A percentile compares a stretch with the other conserved stretches of the same genome.
These are phyloP conservation scores for Chelon auratus DNA, from an alignment of 2,797 vertebrate species.

Conservation along the genomic window DNA sequence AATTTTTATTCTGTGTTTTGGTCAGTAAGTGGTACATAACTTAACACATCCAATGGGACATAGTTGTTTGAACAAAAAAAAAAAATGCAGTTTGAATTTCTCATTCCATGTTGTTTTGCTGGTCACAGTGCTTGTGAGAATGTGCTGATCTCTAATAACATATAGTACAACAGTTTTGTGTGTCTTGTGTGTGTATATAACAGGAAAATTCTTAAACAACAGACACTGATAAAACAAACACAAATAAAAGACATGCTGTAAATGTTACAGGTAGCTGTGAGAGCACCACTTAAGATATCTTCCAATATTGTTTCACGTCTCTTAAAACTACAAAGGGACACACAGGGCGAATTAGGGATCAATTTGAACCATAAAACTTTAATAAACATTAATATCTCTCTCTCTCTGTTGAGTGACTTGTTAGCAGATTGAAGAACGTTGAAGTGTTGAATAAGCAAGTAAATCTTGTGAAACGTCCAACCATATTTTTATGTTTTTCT, in stretches of 20 bases:
- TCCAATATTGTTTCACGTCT: slow-evolving; percentile 62
- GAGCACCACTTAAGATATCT: slow-evolving; percentile 76
- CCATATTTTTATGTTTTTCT: slow-evolving; percentile 19
- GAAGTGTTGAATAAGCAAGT: slow-evolving; percentile 40
- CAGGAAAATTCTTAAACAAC: slow-evolving; percentile 71
- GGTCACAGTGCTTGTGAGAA: slow-evolving; percentile 69
- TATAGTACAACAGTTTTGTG: slow-evolving; percentile 63
- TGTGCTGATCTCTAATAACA: slow-evolving; percentile 62
- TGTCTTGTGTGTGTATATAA: slow-evolving; percentile 68
- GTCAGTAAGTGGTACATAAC: slow-evolving; percentile 76
- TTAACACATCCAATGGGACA: slow-evolving; percentile 74
- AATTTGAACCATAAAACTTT: slow-evolving; percentile 43
- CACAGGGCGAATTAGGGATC: slow-evolving; percentile 37
- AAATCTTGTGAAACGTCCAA: slow-evolving; percentile 49
- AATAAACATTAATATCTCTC: slow-evolving; percentile 13
- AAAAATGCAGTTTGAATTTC: slow-evolving; percentile 64
- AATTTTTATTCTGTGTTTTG: slow-evolving; percentile 82
- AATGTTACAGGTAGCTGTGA: slow-evolving; percentile 78
- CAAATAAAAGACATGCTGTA: slow-evolving; percentile 71
- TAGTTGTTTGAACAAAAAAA: slow-evolving; percentile 60
- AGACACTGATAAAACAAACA: slow-evolving; percentile 75
- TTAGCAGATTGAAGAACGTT: slow-evolving; percentile 34
- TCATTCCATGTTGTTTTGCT: slow-evolving; percentile 56
- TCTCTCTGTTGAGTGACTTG: slow-evolving; percentile 18
- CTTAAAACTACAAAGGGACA: slow-evolving; percentile 50